phyloP scores from a whole-genome alignment of 2,888 invertebrate species.

The Creontiades dilutus region DNA sequence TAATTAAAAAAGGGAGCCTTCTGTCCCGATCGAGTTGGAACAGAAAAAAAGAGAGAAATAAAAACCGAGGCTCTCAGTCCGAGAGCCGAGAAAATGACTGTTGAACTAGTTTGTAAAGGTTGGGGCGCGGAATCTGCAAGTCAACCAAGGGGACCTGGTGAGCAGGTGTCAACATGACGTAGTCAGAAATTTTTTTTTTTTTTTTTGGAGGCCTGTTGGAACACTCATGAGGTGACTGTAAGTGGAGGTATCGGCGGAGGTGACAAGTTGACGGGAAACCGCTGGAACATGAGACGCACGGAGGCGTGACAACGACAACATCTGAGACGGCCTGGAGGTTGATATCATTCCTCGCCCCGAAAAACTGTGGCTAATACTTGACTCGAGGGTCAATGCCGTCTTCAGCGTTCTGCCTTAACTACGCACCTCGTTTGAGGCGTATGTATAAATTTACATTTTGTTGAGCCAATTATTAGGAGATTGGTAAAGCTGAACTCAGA shows the following conservation, averaged over 20 bases:
- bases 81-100: constrained; percentile 64
- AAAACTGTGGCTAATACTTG: background rate
- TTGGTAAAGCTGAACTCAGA: no score
- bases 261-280: constrained; percentile 8
- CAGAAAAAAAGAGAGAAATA: constrained; percentile 25
- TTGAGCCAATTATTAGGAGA: background rate
- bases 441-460: background rate
- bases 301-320: constrained; percentile 52
- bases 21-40: constrained; percentile 60
- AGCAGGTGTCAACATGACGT: constrained; percentile 67
- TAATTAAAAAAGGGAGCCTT: constrained; percentile 69
- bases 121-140: constrained; percentile 71
- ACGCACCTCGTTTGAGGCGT: background rate
- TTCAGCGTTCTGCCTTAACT: background rate
- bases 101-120: constrained; percentile 70
- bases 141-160: constrained; percentile 62
- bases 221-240: constrained; percentile 54
- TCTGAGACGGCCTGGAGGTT: no score
- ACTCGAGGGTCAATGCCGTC: background rate
- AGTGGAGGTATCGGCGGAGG: constrained; percentile 61
- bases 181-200: constrained; percentile 38
- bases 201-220: background rate
- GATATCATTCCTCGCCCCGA: background rate
- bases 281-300: constrained; percentile 45
- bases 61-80: background rate